Percentiles rank a stretch among this genome's conserved stretches.
Evolutionary conservation across 2,888 invertebrate species (phyloP).

Genomic region (Ectemnius lituratus): DNA sequence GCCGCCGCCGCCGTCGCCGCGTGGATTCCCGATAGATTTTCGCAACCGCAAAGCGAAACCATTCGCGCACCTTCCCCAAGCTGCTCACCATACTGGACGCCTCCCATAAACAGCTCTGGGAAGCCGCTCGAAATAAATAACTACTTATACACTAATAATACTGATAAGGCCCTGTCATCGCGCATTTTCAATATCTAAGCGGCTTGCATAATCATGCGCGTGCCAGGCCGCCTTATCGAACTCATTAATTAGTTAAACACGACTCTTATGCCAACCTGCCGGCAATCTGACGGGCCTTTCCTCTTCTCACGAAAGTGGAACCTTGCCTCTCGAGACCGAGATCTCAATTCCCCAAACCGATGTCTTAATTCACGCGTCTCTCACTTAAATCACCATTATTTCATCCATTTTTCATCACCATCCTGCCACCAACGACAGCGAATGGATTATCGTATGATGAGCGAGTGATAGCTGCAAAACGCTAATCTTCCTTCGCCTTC

Average conservation of each 20-base stretch:
- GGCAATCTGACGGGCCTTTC: slow-evolving; percentile 1
- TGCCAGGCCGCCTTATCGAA: background rate
- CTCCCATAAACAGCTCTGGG: too few species aligned
- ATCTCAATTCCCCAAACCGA: slow-evolving; percentile 16
- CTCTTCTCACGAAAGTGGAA: too few species aligned
- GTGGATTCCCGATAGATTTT: too few species aligned
- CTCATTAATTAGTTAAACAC: slow-evolving; percentile 36
- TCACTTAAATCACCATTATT: slow-evolving; percentile 17
- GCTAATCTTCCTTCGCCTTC: too few species aligned
- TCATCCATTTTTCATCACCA: slow-evolving; percentile 16
- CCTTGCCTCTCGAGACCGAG: slow-evolving; percentile 11
- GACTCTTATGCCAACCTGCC: slow-evolving; percentile 16
- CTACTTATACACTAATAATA: slow-evolving; percentile 3
- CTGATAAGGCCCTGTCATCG: slow-evolving; percentile 10
- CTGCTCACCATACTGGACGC: slow-evolving; percentile 14
- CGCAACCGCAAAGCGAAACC: too few species aligned
- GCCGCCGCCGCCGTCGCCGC: slow-evolving; percentile 12
- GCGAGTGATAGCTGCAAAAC: too few species aligned
- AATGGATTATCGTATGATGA: background rate
- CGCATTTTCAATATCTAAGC: slow-evolving; percentile 19
- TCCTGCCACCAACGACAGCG: background rate
- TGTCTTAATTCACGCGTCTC: slow-evolving; percentile 25
- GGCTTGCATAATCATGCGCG: slow-evolving; percentile 21
- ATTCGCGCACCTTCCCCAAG: slow-evolving; percentile 30
- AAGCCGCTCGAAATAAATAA: too few species aligned